Base-by-base conservation (phyloP, 2,797 vertebrate species). In the Chiroxiphia lanceolata region DNA sequence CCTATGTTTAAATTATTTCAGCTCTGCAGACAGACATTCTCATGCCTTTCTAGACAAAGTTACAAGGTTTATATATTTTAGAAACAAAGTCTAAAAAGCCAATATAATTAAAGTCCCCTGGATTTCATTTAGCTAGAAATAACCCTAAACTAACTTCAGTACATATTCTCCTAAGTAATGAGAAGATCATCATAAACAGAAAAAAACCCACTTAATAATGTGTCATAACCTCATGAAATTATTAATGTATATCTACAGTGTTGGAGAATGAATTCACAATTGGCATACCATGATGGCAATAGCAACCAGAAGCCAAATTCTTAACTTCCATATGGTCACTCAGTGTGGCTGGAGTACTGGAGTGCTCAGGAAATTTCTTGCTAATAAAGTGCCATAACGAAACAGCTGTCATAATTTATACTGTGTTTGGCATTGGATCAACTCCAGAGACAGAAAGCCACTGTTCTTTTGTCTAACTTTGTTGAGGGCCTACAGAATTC, bases 291-390 rank as follows among this genome's bases (percentile, higher is more conserved):
- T 57, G 26, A 57, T 38, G 36, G 53, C 15, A 60, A 61, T 2
- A 48, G 44, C 5, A 29, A 89, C 21, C 38, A 77, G 26, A 63
- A 83, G 87, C 51, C 84, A 91, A 89, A 67, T 68, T 89, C 68
- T 68, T 85, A 87, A 87, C 15, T 83, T 94, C 56, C 89, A 71
- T 91, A 92, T 67, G 94, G 84, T 78, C 29, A 70, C 60, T 77
- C 14, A 0, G 48, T 36, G 14, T 77, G 93, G 76, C 29, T 80
- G 64, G 36, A 56, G 14, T 76, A 70, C 56, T 48, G 44, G 74
- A 74, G 56, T 48, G 40, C 36, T 87, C 78, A 80, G 27, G 78
- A 59, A 77, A 77, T 91, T 85, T 85, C 81, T 85, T 96, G 56
- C 48, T 87, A 93, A 74, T 75, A 84, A 94, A 91, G 36, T 33